Conservation (phyloP, 2,888 invertebrate genomes). For the Brassicogethes aeneus region DNA sequence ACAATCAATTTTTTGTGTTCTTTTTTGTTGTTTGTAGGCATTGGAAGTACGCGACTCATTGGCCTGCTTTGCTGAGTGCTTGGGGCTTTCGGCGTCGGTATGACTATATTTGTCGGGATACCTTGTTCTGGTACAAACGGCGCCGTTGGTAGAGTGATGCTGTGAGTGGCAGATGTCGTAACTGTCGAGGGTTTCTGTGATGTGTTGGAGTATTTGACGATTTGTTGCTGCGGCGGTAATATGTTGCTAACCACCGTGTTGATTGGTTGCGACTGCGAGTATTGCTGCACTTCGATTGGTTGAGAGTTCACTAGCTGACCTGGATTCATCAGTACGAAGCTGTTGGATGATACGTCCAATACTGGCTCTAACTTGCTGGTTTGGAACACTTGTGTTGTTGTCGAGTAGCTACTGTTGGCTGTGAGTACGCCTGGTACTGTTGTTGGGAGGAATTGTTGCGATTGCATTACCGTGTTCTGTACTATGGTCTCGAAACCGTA, state of each 20-base stretch:
- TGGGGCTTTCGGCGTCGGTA: conserved; percentile 50
- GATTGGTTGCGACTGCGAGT: conserved; percentile 15
- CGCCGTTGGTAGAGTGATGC: conserved; percentile 53
- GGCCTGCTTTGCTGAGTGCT: conserved; percentile 47
- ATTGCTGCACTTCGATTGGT: conserved; percentile 21
- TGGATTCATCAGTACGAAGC: conserved; percentile 61
- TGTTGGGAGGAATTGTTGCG: conserved; percentile 74
- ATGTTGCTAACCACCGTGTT: conserved; percentile 15
- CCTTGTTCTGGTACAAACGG: conserved; percentile 47
- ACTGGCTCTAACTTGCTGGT: conserved; percentile 78
- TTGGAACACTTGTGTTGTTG: conserved; percentile 78
- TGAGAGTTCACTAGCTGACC: conserved; percentile 42
- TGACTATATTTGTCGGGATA: conserved; percentile 64
- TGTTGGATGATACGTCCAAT: conserved; percentile 60
- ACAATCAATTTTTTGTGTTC: conserved; percentile 40
- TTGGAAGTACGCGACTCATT: conserved; percentile 69
- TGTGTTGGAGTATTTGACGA: conserved; percentile 20
- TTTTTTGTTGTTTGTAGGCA: conserved; percentile 57
- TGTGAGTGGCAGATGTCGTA: conserved; percentile 35
- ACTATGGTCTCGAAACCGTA: conserved; percentile 80
- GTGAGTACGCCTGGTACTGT: conserved; percentile 73
- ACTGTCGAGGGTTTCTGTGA: conserved; percentile 25
- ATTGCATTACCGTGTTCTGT: conserved; percentile 84
- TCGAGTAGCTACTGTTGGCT: conserved; percentile 74
- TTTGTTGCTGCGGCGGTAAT: conserved; percentile 13